Evolutionary conservation across 2,888 invertebrate genomes (phyloP), one percentile per base, ranked within the genome.

Genomic region (Podabrus alpinus): DNA sequence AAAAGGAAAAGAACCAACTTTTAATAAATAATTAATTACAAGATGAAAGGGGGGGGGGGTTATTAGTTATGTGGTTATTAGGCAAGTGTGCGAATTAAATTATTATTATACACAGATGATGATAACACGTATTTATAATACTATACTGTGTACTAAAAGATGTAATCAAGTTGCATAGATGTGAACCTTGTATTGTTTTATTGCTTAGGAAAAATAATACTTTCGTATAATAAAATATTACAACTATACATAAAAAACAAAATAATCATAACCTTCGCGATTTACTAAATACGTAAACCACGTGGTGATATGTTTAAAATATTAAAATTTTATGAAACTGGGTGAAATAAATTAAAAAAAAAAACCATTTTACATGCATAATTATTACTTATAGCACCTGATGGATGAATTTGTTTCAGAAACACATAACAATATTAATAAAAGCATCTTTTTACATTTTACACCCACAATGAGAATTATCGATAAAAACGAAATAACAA

Each of bases 211-310:
- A n/a, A n/a, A 45, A 45, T n/a, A 45, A 13, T 45, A 29, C 45
- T 24, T 9, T 45, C 45, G n/a, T n/a, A 45, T 45, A 45, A 45
- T 45, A 45, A 45, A 45, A 45, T 45, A 45, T 45, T 45, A 64
- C 62, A 64, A 64, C 62, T 64, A 24, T 66, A 73, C 60, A 86
- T 86, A 69, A 87, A 85, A 81, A 80, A 61, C 16, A 64, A 64
- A n/a, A 21, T 64, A 64, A 86, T 87, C 87, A 87, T 84, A 87
- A 87, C 88, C 87, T 79, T 83, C 87, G 86, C 83, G 86, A 86
- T 87, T 88, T 88, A 87, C 82, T 79, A 75, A 76, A 73, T 4
- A 74, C 79, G 85, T 86, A 88, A 88, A 87, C 84, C 81, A 84
- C 85, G 87, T 81, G 88, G 88, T 88, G 88, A 87, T 84, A 82